These are phyloP conservation scores for Oreochromis spilurus DNA, from an alignment of 2,113 vertebrate genomes.

Conservation along the genomic window DNA sequence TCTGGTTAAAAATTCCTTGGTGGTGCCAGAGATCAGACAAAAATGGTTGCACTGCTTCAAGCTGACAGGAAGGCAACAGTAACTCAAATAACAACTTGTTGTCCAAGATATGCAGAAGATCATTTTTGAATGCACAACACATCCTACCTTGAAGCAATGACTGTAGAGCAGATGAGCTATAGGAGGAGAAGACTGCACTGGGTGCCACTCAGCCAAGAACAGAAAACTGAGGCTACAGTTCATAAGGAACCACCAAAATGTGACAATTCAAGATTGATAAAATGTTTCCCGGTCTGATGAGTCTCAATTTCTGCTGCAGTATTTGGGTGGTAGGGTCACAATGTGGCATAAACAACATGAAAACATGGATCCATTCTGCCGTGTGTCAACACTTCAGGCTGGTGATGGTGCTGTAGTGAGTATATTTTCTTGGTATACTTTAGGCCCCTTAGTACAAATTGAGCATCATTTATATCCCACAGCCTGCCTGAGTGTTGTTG, in stretches of 20 bases:
- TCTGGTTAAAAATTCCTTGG: background rate
- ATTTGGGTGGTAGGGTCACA: background rate
- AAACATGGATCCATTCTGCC: background rate
- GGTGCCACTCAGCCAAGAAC: background rate
- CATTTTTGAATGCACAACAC: background rate
- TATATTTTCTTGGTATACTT: background rate
- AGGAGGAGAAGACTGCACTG: background rate
- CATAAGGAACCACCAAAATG: background rate
- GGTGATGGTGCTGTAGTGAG: background rate
- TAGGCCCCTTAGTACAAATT: background rate
- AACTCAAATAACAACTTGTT: background rate
- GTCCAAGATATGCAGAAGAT: background rate
- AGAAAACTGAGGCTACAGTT: background rate
- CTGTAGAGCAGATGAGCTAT: background rate
- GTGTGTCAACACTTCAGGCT: background rate
- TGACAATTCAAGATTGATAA: background rate
- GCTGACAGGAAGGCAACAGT: background rate
- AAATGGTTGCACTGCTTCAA: background rate
- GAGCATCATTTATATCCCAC: background rate
- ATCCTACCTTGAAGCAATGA: background rate
- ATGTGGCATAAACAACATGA: background rate
- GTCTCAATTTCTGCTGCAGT: background rate
- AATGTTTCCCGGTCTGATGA: background rate
- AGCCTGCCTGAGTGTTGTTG: background rate
- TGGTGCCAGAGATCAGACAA: background rate